Base-by-base conservation (phyloP, 2,797 vertebrate species). In the Myoxocephalus aenaeus region DNA sequence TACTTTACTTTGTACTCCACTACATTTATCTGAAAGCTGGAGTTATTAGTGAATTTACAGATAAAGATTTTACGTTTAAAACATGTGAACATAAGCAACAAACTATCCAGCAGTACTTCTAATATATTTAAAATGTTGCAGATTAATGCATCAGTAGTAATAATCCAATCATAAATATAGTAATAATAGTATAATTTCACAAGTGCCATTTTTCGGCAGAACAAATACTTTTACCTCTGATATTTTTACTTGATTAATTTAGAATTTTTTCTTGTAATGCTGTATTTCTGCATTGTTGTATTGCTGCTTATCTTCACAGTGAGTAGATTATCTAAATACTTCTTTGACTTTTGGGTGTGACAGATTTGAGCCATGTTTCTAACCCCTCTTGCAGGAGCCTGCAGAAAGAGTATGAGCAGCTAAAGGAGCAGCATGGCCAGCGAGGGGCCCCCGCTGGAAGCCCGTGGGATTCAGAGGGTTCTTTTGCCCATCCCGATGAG, bases 331-430 rank as follows among this genome's bases (percentile, higher is more conserved):
- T n/a, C 46, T 18, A 1, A 67, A 22, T 22, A 8, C 29, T 58
- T 38, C 18, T 58, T 34, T 2, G 9, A 9, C 15, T 11, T 11
- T 22, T 65, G 51, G 6, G 22, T 65, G 27, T 72, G 2, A 65
- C 20, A 51, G 20, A 46, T 36, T 13, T 1, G 8, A 72, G n/a
- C n/a, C 61, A 0, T 75, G 15, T 58, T 65, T 38, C 4, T 18
- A 2, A 22, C 18, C 17, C 3, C 36, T 9, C 10, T 54, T 42
- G 48, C 87, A 99, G 98, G 93, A 94, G 72, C 59, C 93, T 99
- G 36, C 96, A 98, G 89, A 91, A 94, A 87, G 98, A 99, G 88
- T 98, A 99, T 0, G 97, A 99, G 77, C 97, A 97, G 83, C 93
- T 99, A 51, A 97, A 96, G 88, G 96, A 97, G 62, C 98, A 99